Conservation (phyloP, 2,888 invertebrate species). For the Eugnorisma glareosa region DNA sequence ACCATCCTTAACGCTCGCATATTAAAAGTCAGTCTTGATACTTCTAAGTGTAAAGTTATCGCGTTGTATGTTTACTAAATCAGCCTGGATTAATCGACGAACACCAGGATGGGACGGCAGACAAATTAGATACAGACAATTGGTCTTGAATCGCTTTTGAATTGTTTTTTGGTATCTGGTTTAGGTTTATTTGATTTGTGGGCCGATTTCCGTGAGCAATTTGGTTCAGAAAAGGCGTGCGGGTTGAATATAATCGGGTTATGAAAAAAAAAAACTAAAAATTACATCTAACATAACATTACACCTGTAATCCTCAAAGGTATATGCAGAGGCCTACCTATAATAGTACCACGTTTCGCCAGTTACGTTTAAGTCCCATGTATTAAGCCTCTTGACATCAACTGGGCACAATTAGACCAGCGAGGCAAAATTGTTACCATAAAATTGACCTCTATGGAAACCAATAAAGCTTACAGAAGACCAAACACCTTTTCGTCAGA, state of each 20-base stretch:
- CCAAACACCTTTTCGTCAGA: not conserved
- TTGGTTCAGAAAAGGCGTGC: constrained; percentile 37
- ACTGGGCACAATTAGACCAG: too few relatives aligned
- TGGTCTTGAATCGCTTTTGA: constrained; percentile 79
- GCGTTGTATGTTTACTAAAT: constrained; percentile 78
- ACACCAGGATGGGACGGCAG: constrained; percentile 80
- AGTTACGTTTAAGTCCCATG: too few relatives aligned
- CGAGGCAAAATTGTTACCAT: not conserved
- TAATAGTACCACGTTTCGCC: too few relatives aligned
- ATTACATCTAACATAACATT: too few relatives aligned
- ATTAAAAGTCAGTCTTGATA: constrained; percentile 46
- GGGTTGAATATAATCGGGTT: constrained; percentile 14
- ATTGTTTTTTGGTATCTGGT: constrained; percentile 72
- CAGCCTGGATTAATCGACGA: constrained; percentile 85
- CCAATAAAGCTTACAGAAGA: not conserved
- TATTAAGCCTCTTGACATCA: too few relatives aligned
- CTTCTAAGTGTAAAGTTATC: constrained; percentile 20
- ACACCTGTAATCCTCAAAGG: too few relatives aligned
- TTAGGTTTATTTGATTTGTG: constrained; percentile 69
- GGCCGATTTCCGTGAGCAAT: constrained; percentile 59
- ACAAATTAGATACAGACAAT: constrained; percentile 88
- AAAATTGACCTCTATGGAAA: not conserved
- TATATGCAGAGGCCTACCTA: too few relatives aligned
- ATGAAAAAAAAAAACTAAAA: not conserved
- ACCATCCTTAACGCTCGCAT: not conserved